phyloP scores from a whole-genome alignment of 2,888 invertebrate genomes.

The Dryocosmus kuriphilus region DNA sequence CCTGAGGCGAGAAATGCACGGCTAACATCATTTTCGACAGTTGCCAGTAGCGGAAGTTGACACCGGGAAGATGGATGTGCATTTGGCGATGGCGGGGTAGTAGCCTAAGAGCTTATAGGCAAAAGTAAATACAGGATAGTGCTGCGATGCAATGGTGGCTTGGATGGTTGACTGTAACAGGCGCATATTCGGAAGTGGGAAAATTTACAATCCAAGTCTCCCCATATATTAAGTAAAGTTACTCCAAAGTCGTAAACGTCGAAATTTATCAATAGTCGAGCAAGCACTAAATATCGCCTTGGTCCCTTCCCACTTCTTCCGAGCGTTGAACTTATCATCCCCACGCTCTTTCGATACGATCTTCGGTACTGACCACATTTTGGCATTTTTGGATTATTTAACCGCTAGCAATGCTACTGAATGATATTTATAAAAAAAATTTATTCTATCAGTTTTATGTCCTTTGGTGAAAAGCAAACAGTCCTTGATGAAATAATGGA shows the following conservation, averaged over 20 bases:
- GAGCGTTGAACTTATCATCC: constrained; percentile 30
- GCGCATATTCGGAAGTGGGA: constrained; percentile 62
- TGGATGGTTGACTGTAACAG: constrained; percentile 45
- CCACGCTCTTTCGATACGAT: constrained; percentile 49
- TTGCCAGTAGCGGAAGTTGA: constrained; percentile 44
- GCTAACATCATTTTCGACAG: background rate
- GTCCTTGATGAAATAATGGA: too few species aligned
- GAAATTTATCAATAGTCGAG: constrained; percentile 73
- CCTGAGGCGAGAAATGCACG: background rate
- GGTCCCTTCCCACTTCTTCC: constrained; percentile 33
- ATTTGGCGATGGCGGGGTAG: background rate
- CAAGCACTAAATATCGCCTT: constrained; percentile 64
- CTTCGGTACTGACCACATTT: constrained; percentile 56
- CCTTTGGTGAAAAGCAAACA: too few species aligned
- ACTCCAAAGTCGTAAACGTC: constrained; percentile 73
- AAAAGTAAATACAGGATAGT: constrained; percentile 44
- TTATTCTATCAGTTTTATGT: too few species aligned
- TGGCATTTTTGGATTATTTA: constrained; percentile 56
- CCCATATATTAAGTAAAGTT: constrained; percentile 71
- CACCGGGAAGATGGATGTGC: constrained; percentile 51
- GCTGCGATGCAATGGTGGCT: constrained; percentile 7
- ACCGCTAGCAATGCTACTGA: constrained; percentile 41
- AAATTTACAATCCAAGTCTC: constrained; percentile 70
- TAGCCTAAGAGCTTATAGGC: background rate
- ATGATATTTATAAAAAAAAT: background rate